phyloP scores from a whole-genome alignment of 1,140 invertebrate genomes.

The Euwallacea similis region DNA sequence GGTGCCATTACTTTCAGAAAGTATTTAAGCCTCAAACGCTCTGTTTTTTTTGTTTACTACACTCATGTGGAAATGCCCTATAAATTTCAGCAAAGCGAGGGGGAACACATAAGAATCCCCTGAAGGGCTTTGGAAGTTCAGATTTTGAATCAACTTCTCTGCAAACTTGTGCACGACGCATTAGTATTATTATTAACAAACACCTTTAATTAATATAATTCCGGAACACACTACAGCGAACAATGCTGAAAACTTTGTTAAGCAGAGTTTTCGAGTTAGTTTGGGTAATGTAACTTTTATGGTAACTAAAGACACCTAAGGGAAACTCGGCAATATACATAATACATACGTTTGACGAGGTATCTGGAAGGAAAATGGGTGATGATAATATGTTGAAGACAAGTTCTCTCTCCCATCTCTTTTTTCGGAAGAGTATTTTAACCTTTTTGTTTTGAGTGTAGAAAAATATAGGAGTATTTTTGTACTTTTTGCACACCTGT shows the following conservation, averaged over 20 bases:
- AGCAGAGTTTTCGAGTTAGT: neutral
- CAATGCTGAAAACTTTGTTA: constrained; percentile 7
- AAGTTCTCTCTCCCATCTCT: too few species aligned
- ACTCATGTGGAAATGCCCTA: constrained; percentile 22
- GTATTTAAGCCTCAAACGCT: constrained; percentile 31
- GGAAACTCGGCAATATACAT: neutral
- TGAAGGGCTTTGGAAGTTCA: neutral
- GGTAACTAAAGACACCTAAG: constrained; percentile 1
- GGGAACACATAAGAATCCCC: too few species aligned
- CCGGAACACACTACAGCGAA: neutral
- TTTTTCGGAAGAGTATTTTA: too few species aligned
- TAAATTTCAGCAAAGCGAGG: constrained; percentile 14
- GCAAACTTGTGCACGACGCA: neutral
- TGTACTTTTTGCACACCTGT: too few species aligned
- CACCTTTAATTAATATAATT: neutral
- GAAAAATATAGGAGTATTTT: too few species aligned
- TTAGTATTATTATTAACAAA: constrained; percentile 1
- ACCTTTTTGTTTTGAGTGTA: too few species aligned
- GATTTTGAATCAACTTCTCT: neutral
- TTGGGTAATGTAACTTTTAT: constrained; percentile 6
- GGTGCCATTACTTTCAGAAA: constrained; percentile 33
- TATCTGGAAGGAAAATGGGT: too few species aligned
- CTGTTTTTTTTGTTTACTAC: constrained; percentile 34
- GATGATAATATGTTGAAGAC: too few species aligned
- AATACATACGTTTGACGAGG: neutral